Percentiles rank a stretch among this genome's conserved stretches.
Evolutionary conservation across 2,888 invertebrate genomes (phyloP).

Genomic region (Thereva nobilitata): DNA sequence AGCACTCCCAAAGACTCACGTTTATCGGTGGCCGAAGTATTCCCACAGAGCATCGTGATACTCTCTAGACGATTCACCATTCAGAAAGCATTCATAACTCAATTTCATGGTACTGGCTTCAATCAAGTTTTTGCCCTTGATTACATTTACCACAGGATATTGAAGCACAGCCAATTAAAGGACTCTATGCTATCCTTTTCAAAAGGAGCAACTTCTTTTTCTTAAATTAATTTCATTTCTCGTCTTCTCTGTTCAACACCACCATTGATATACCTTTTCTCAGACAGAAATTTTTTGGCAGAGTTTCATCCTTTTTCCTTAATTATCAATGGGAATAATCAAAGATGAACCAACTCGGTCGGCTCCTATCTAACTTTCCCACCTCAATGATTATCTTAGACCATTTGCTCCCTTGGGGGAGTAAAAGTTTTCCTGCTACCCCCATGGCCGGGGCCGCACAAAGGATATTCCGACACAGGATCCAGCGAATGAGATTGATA

Average conservation of each 20-base stretch:
- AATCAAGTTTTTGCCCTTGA: constrained; percentile 28
- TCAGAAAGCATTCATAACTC: constrained; percentile 25
- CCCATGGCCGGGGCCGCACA: too few species aligned
- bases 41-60: too few species aligned
- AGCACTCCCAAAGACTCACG: too few species aligned
- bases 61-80: neutral
- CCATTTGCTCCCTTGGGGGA: too few species aligned
- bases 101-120: constrained; percentile 21
- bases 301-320: constrained; percentile 5
- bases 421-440: too few species aligned
- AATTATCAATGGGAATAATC: constrained; percentile 24
- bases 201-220: constrained; percentile 2
- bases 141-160: constrained; percentile 22
- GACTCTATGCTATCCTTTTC: neutral
- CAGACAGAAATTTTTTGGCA: constrained; percentile 1
- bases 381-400: too few species aligned
- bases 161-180: constrained; percentile 22
- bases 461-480: too few species aligned
- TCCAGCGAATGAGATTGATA: too few species aligned
- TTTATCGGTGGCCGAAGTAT: too few species aligned
- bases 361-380: too few species aligned
- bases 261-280: neutral
- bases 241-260: neutral
- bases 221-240: constrained; percentile 19
- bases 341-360: constrained; percentile 1